Base-by-base conservation (phyloP, 1,140 invertebrate genomes). In the Philotrypesis tridentata region DNA sequence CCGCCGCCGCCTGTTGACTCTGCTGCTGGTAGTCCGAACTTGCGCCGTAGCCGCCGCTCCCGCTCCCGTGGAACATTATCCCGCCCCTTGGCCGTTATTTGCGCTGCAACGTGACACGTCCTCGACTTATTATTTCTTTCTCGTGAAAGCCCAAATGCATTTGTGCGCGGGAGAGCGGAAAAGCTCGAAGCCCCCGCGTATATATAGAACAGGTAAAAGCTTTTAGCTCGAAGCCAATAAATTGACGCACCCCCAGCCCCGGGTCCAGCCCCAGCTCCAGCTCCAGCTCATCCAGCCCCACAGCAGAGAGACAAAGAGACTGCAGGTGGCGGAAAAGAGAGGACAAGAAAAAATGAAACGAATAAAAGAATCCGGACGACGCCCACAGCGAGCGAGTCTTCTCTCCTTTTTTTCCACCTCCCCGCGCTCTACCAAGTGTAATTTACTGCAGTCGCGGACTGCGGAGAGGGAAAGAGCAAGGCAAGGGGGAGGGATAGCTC, bases 51-150 rank as follows among this genome's bases (percentile, higher is more conserved):
- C 90, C 89, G 79, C 88, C 87, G 78, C 89, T 90, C 85, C 90
- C 89, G 86, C 89, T 90, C 84, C 91, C 90, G 90, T 92, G 91
- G 89, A 91, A 92, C 91, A 92, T 92, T 83, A 83, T 83, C 76
- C 82, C 87, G 91, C 86, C 79, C 80, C 87, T 80, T n/a, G n/a
- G n/a, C 48, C 48, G 83, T 75, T 86, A 79, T 85, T 86, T 88
- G 83, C 86, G 17, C 12, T 21, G 86, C 87, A 83, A 80, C 88
- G 88, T 88, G n/a, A n/a, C n/a, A n/a, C n/a, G n/a, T n/a, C n/a
- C n/a, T n/a, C n/a, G n/a, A n/a, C n/a, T n/a, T n/a, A n/a, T n/a
- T n/a, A n/a, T n/a, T n/a, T n/a, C n/a, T n/a, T n/a, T n/a, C n/a
- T n/a, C n/a, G n/a, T n/a, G n/a, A n/a, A n/a, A n/a, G n/a, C n/a